These are phyloP conservation scores for Zonitis immaculata DNA, from an alignment of 2,888 invertebrate genomes.

Conservation along the genomic window DNA sequence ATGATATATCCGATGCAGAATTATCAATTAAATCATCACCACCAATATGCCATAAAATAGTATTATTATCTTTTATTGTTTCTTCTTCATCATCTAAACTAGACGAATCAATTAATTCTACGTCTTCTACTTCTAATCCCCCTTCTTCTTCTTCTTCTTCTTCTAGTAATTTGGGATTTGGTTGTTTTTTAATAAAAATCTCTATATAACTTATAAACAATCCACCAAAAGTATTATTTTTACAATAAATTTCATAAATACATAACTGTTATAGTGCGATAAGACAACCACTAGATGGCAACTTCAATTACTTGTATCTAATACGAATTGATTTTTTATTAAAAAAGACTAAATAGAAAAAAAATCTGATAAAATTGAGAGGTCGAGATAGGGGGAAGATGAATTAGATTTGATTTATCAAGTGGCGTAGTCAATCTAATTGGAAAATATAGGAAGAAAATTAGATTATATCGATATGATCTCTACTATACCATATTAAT, in stretches of 20 bases:
- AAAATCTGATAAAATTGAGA: neutral
- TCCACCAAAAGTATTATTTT: neutral
- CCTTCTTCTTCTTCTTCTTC: constrained; percentile 4
- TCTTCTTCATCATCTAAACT: constrained; percentile 54
- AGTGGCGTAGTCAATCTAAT: neutral
- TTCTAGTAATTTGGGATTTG: too few relatives aligned
- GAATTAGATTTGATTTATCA: neutral
- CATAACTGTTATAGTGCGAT: too few relatives aligned
- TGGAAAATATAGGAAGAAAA: neutral
- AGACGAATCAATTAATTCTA: constrained; percentile 41
- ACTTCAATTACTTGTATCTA: too few relatives aligned
- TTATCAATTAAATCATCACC: constrained; percentile 36
- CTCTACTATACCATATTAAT: neutral
- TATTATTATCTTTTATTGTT: constrained; percentile 54
- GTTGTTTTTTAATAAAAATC: too few relatives aligned
- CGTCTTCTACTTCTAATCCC: constrained; percentile 47
- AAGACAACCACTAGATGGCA: too few relatives aligned
- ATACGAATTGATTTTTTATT: too few relatives aligned
- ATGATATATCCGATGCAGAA: constrained; percentile 46
- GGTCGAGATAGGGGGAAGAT: neutral
- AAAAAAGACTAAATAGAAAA: too few relatives aligned
- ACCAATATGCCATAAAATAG: constrained; percentile 42
- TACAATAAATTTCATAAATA: too few relatives aligned
- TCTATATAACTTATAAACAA: constrained; percentile 1
- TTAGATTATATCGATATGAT: neutral